Evolutionary conservation across 2,888 invertebrate genomes (phyloP), one percentile per base, ranked within the genome.

Genomic region (Vesta saturnalis): DNA sequence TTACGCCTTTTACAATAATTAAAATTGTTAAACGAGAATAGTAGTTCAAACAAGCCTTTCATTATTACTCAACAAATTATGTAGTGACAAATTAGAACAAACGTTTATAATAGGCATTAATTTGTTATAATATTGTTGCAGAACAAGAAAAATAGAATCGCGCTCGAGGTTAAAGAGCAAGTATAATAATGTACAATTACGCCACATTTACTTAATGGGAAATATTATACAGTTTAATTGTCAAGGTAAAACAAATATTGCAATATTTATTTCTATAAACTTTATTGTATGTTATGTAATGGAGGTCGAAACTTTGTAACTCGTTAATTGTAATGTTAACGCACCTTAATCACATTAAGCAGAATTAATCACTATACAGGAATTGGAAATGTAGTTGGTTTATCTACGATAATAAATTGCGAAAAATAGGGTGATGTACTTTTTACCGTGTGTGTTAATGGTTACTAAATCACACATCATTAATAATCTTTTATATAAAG

Each of bases 81-180:
- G 52, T 16, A 47, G 47, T 16, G 47, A 52, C 52, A 19, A 21
- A 52, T 21, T 52, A 19, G 52, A 52, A 19, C 52, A 52, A 52
- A 18, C 15, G 43, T 3, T 43, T n/a, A 43, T 14, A 43, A 43
- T 49, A 19, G 52, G 52, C 2, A 19, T n/a, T n/a, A 19, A 52
- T 52, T 52, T 52, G 21, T 52, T 52, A 52, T 10, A 52, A 1
- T 8, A 15, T 15, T 16, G 47, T 14, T 5, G 47, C 3, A 49
- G 12, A 18, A 19, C 43, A 43, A 43, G 43, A 54, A 55, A 63
- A 57, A 57, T 16, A 16, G 14, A 63, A 57, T 63, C 63, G 63
- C 47, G 47, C 57, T 49, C 47, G 57, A 57, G 63, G 63, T 63
- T 63, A 63, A 63, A 63, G 57, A 57, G 57, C 57, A 47, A 57